Evolutionary conservation across 2,888 invertebrate species (phyloP), one percentile per base, ranked within the genome.

Genomic region (Pyralis farinalis): DNA sequence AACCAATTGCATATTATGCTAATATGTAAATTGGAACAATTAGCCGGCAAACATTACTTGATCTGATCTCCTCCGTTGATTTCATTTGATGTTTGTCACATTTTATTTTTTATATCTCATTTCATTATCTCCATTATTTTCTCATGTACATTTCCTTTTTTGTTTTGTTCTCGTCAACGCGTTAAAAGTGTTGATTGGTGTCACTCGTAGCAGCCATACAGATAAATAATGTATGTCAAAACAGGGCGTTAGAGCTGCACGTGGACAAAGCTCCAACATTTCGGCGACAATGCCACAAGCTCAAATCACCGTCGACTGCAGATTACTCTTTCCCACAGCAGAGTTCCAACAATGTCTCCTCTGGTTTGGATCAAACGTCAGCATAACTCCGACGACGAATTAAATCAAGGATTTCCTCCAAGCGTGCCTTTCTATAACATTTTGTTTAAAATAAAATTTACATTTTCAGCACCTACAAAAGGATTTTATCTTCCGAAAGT

Each of bases 341-440:
- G 64, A 70, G 62, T 59, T 46, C 60, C 69, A 52, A 57, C 55
- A 57, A 56, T 55, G 43, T 60, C 58, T 56, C 66, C 53, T 63
- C 71, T 69, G 65, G 70, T 53, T 63, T 62, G 61, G 60, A 69
- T 63, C 76, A 66, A 78, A 67, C 61, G 68, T 69, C 75, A 61
- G 76, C 77, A 63, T 63, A 63, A 76, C 83, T 78, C 80, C 85
- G 64, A 74, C 77, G 83, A 71, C 68, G 75, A 74, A 82, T 77
- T 75, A 79, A 79, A 85, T 83, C 80, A 78, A 75, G 84, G 85
- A 81, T 86, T 85, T 83, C 88, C 81, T 87, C 88, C 87, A 73
- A 81, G 79, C 72, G 78, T 79, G 83, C 83, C 78, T 83, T 86
- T 88, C 88, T 88, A 88, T 88, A 88, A 88, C 84, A 88, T 88